Evolutionary conservation across 2,113 vertebrate species (phyloP).

Genomic region (Pedionomus torquatus): DNA sequence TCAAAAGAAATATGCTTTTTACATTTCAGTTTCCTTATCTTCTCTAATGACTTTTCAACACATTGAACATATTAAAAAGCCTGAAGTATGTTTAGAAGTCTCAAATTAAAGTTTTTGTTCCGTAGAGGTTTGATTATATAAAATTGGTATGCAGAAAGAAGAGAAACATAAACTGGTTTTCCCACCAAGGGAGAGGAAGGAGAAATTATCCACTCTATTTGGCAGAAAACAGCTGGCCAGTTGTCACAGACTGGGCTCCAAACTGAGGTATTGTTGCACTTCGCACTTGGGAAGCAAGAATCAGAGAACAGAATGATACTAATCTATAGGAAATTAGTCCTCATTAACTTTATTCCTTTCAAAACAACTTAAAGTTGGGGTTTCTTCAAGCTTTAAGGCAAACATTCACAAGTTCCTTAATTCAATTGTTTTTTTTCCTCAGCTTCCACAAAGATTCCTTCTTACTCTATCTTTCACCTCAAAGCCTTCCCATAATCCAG

Average conservation of each 20-base stretch:
- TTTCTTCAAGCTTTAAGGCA: not conserved
- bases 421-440: not conserved
- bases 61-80: not conserved
- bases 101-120: not conserved
- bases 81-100: not conserved
- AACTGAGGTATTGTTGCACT: not conserved
- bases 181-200: not conserved
- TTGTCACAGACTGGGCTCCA: not conserved
- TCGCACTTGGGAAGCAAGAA: not conserved
- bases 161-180: not conserved
- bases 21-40: not conserved
- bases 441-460: not conserved
- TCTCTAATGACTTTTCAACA: not conserved
- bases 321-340: not conserved
- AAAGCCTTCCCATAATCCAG: not conserved
- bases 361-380: not conserved
- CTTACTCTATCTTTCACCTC: not conserved
- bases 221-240: not conserved
- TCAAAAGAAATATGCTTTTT: not conserved
- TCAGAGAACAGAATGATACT: not conserved
- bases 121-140: not conserved
- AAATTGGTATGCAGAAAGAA: not conserved
- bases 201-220: not conserved
- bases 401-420: not conserved
- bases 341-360: not conserved